Conservation (phyloP, 2,888 invertebrate species). For the Papilio protenor region DNA sequence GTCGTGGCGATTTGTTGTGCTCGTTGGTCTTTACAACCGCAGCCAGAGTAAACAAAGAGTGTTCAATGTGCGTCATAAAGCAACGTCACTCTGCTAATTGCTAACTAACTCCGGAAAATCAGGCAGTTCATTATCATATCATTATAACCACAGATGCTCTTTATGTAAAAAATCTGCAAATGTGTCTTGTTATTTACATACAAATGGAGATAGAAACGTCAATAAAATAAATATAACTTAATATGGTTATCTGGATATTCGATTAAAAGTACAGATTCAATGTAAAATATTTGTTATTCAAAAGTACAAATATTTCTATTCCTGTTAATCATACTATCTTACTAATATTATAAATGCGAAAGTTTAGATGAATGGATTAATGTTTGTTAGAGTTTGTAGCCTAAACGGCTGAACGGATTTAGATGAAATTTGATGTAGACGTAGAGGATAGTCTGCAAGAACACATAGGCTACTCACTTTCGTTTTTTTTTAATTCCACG, state of each 20-base stretch:
- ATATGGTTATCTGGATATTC: not conserved
- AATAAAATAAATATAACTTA: not conserved
- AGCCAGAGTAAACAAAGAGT: constrained; percentile 14
- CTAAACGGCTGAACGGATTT: too few relatives aligned
- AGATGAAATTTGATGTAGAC: too few relatives aligned
- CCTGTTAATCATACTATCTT: too few relatives aligned
- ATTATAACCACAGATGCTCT: not conserved
- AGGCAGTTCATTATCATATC: not conserved
- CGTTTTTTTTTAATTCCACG: too few relatives aligned
- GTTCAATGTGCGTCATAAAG: not conserved
- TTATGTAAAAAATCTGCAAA: not conserved
- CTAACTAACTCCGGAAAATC: constrained; percentile 1
- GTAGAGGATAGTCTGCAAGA: too few relatives aligned
- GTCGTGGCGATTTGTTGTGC: constrained; percentile 24
- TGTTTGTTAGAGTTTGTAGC: too few relatives aligned
- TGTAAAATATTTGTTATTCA: not conserved
- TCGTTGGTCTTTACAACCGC: constrained; percentile 10
- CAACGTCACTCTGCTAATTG: constrained; percentile 13
- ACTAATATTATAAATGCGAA: too few relatives aligned
- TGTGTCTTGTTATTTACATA: not conserved
- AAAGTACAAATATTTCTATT: not conserved
- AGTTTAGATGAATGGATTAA: too few relatives aligned
- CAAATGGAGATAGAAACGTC: not conserved
- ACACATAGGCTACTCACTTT: too few relatives aligned
- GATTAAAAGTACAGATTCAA: not conserved